Percentiles rank a stretch among this genome's conserved stretches.
These are phyloP conservation scores for Denticeps clupeoides DNA, from an alignment of 2,797 vertebrate genomes.

Conservation along the genomic window DNA sequence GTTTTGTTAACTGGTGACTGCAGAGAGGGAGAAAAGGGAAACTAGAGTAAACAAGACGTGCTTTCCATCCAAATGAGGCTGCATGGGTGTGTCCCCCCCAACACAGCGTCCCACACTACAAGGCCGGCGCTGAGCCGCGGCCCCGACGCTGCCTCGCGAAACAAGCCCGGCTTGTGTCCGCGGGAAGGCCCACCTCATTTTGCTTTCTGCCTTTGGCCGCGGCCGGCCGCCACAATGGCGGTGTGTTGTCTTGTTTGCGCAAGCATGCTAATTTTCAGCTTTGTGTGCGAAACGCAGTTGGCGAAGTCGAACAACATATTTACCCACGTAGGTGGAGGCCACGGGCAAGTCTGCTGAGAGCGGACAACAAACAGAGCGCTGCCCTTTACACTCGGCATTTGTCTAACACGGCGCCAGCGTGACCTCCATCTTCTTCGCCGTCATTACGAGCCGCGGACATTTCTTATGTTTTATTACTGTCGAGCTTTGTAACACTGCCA, in stretches of 20 bases:
- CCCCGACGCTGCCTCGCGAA: constrained; percentile 15
- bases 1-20: constrained; percentile 55
- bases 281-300: neutral
- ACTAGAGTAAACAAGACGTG: constrained; percentile 63
- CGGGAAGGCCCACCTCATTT: constrained; percentile 33
- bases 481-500: constrained; percentile 69
- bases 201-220: constrained; percentile 20
- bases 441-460: constrained; percentile 53
- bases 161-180: constrained; percentile 22
- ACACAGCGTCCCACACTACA: constrained; percentile 39
- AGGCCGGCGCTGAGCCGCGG: constrained; percentile 44
- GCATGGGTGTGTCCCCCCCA: constrained; percentile 56
- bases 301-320: constrained; percentile 2
- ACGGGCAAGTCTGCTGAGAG: constrained; percentile 4
- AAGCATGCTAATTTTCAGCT: neutral
- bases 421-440: constrained; percentile 35
- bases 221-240: constrained; percentile 10
- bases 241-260: constrained; percentile 10
- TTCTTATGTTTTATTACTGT: constrained; percentile 64
- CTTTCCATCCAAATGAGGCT: constrained; percentile 59
- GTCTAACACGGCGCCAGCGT: constrained; percentile 7
- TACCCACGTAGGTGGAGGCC: neutral
- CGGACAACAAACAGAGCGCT: constrained; percentile 4
- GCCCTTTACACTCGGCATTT: constrained; percentile 11
- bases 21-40: constrained; percentile 46